Base-by-base conservation (phyloP, 2,797 vertebrate species). In the Mus minutoides region DNA sequence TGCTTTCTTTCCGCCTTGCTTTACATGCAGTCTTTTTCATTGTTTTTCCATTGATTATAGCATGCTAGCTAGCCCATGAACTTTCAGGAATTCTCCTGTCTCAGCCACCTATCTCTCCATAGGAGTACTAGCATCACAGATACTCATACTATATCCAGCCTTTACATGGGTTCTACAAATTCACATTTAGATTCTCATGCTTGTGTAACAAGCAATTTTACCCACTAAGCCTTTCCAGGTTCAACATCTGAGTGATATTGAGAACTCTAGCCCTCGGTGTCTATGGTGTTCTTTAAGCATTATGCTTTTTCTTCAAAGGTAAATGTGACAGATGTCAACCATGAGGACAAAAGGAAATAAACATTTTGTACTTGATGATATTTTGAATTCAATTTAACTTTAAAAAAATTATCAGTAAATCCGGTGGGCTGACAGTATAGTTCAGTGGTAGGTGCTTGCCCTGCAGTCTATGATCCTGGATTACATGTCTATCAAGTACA, bases 301-400 rank as follows among this genome's bases (percentile, higher is more conserved):
- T 37, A 85, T 90, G 24, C 16, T 21, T 92, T 67, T 64, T 73
- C 62, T 69, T 80, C n/a, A 60, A 54, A 88, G 67, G 84, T 92
- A 24, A 60, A 84, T 6, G 21, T 73, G 37, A 85, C 8, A 75
- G n/a, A 56, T 92, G 6, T 60, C 49, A 22, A 83, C 80, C 93
- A 92, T 6, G 24, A 37, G 21, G 49, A 83, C 31, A 75, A 78
- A 62, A 80, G 12, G 29, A 86, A 91, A 56, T 78, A 92, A 54
- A 6, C 69, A 80, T 73, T 90, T 91, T 49, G 46, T 84, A 79
- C 9, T 46, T 49, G 31, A 92, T 16, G n/a, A 49, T 67, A 83
- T 83, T 75, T 95, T 88, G 46, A 31, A 77, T 90, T 95, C 34
- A 64, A 75, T 80, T 88, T 19, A 79, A 0, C 89, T 2, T 88